Evolutionary conservation across 2,797 vertebrate genomes (phyloP).

Genomic region (Scleropages formosus): DNA sequence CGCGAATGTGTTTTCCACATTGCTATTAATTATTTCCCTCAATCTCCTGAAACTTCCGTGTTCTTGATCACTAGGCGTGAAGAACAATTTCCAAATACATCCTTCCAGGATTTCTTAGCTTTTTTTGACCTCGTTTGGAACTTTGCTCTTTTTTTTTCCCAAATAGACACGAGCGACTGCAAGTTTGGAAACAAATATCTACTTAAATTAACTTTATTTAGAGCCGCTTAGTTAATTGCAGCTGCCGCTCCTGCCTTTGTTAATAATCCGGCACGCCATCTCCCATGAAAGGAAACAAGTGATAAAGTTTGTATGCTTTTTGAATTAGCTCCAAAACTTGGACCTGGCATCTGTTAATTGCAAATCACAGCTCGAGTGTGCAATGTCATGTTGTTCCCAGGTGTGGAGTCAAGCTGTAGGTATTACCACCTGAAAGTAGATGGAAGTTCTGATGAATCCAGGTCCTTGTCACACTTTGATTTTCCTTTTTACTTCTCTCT

Average conservation of each 20-base stretch:
- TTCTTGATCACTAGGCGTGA: too few relatives aligned
- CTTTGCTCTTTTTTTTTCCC: too few relatives aligned
- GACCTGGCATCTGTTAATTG: not conserved
- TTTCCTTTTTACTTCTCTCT: not conserved
- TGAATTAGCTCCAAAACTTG: not conserved
- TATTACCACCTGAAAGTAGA: slow-evolving; percentile 15
- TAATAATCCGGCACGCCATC: not conserved
- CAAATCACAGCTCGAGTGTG: slow-evolving; percentile 13
- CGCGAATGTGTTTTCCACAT: too few relatives aligned
- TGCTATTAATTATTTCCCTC: too few relatives aligned
- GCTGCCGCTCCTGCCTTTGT: not conserved
- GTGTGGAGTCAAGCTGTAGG: too few relatives aligned
- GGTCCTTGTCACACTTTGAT: not conserved
- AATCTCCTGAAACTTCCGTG: too few relatives aligned
- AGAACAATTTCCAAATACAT: too few relatives aligned
- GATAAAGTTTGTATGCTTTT: not conserved
- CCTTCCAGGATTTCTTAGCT: too few relatives aligned
- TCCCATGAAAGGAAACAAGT: not conserved
- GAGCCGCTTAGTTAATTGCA: slow-evolving; percentile 6
- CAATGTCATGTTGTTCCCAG: not conserved
- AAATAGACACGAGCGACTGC: too few relatives aligned
- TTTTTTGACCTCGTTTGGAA: too few relatives aligned
- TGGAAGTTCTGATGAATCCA: slow-evolving; percentile 19
- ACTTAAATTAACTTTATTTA: too few relatives aligned
- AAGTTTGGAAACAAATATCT: too few relatives aligned